Evolutionary conservation across 2,888 invertebrate genomes (phyloP), one percentile per base, ranked within the genome.

Genomic region (Timema cristinae): DNA sequence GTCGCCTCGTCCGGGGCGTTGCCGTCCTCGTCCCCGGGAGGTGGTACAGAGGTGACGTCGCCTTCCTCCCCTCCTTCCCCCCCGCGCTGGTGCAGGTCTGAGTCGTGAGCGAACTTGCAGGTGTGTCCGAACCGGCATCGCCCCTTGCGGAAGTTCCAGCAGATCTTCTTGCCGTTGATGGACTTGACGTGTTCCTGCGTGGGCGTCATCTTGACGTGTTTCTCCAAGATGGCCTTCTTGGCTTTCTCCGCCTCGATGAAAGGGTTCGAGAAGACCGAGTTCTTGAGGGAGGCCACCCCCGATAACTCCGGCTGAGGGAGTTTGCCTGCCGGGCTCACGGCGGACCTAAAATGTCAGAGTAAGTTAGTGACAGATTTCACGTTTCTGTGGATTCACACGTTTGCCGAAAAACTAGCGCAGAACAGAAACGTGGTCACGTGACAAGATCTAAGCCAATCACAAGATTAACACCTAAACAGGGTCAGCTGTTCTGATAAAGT

Each of bases 81-180:
- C 16, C 83, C 80, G 66, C 86, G 84, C 78, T 88, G 88, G 79
- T 90, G 90, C 50, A 94, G 84, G 81, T 95, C 95, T 0, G 93
- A 92, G 79, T 94, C 95, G 81, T 97, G 96, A 0, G 94, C 95
- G 82, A 91, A 97, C 77, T 92, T 93, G 81, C 97, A 97, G 79
- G 93, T 94, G 79, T 94, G 93, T 0, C 96, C 96, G 83, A 95
- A 95, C 69, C 94, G 87, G 81, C 97, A 97, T 50, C 91, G 87
- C 1, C 96, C 95, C 81, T 94, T 95, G 54, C 94, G 86, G 81
- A 95, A 94, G 83, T 94, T 96, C 93, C 94, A 96, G 82, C 97
- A 97, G 74, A 96, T 91, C 81, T 92, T 93, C 79, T 91, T 92
- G 0, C 94, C 94, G 80, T 94, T 94, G 77, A 93, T 92, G 82